These are phyloP conservation scores for Nycteola revayana DNA, from an alignment of 2,888 invertebrate species.

Conservation along the genomic window DNA sequence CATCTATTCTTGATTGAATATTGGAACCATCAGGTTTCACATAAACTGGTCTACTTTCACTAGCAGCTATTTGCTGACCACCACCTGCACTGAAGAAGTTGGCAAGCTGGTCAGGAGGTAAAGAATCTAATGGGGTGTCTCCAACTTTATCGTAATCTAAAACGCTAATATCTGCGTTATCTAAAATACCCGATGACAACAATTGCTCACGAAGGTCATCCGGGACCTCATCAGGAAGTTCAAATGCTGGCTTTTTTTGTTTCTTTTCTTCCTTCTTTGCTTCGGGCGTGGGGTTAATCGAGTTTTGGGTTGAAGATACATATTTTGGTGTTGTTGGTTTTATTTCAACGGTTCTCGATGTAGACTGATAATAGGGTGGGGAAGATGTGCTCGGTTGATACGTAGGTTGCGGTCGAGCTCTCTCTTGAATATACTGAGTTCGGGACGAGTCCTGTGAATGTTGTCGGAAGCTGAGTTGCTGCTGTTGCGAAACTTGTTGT, in stretches of 20 bases:
- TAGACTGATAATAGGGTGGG: slow-evolving; percentile 65
- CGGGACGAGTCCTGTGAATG: slow-evolving; percentile 57
- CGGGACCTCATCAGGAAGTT: slow-evolving; percentile 93
- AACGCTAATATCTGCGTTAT: slow-evolving; percentile 93
- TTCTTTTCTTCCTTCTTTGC: slow-evolving; percentile 79
- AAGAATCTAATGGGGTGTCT: slow-evolving; percentile 90
- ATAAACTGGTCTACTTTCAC: slow-evolving; percentile 86
- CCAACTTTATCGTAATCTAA: slow-evolving; percentile 94
- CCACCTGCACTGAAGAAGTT: slow-evolving; percentile 94
- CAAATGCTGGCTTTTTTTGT: slow-evolving; percentile 70
- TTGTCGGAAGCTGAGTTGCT: slow-evolving; percentile 53
- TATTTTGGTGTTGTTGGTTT: slow-evolving; percentile 78
- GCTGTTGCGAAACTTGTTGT: slow-evolving; percentile 57
- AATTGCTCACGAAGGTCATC: slow-evolving; percentile 92
- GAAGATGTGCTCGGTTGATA: slow-evolving; percentile 55
- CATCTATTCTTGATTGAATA: slow-evolving; percentile 73
- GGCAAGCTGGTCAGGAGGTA: slow-evolving; percentile 92
- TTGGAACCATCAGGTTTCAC: slow-evolving; percentile 84
- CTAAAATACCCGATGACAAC: slow-evolving; percentile 91
- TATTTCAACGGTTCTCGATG: slow-evolving; percentile 71
- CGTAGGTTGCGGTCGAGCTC: slow-evolving; percentile 53
- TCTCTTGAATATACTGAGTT: slow-evolving; percentile 68
- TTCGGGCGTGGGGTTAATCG: slow-evolving; percentile 66
- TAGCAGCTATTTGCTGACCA: slow-evolving; percentile 86
- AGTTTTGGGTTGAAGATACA: slow-evolving; percentile 70